Conservation (phyloP, 2,113 vertebrate species). For the Gymnorhina tibicen region DNA sequence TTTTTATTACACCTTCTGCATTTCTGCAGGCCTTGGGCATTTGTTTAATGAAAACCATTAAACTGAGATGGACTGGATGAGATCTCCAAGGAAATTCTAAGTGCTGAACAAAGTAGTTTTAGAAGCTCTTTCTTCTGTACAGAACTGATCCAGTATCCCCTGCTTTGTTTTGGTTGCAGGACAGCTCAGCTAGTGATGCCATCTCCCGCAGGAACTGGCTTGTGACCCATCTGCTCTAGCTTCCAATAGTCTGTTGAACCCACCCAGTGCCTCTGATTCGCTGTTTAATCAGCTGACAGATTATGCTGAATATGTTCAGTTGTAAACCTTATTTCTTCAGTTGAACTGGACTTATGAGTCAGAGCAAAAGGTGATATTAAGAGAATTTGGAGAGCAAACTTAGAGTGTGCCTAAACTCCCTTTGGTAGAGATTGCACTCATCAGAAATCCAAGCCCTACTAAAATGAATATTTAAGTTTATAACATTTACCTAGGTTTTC, state of each 20-base stretch:
- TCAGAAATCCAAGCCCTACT: neutral
- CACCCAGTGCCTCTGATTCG: neutral
- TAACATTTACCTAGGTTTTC: neutral
- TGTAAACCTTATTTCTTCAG: neutral
- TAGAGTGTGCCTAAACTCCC: neutral
- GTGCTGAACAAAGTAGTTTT: neutral
- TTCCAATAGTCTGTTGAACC: neutral
- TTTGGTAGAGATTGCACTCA: neutral
- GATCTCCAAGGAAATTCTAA: neutral
- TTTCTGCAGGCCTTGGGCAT: neutral
- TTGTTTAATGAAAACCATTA: neutral
- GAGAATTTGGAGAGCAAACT: neutral
- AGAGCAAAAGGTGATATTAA: neutral
- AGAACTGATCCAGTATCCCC: neutral
- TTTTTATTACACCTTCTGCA: neutral
- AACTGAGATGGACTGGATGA: neutral
- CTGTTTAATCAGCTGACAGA: neutral
- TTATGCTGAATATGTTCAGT: neutral
- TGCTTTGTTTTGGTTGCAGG: neutral
- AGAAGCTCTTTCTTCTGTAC: neutral
- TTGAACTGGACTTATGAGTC: neutral
- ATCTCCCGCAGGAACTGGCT: neutral
- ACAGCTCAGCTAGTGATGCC: neutral
- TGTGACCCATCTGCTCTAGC: neutral
- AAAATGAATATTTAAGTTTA: neutral